Evolutionary conservation across 2,797 vertebrate genomes (phyloP).

Genomic region (Falco biarmicus): DNA sequence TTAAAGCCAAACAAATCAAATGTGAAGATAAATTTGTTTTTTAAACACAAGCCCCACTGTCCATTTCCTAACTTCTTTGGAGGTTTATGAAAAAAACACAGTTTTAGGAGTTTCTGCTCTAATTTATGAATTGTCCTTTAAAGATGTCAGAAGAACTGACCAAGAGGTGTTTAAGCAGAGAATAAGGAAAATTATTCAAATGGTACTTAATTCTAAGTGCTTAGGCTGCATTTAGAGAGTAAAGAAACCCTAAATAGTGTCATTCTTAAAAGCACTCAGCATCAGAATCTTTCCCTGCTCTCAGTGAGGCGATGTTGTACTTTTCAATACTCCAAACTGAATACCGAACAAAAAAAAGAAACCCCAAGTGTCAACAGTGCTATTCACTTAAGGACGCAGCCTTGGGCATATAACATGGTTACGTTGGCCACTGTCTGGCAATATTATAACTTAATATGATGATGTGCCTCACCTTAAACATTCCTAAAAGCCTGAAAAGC

Average conservation of each 20-base stretch:
- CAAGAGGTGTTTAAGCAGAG: not conserved
- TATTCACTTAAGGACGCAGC: accelerated
- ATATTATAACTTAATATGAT: not conserved
- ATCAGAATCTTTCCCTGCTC: not conserved
- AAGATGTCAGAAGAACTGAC: not conserved
- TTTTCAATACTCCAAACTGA: no score
- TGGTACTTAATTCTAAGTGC: not conserved
- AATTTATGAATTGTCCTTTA: not conserved
- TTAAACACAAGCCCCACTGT: no score
- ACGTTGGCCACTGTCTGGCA: not conserved
- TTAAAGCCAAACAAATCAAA: no score
- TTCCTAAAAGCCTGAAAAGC: not conserved
- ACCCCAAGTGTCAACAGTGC: not conserved
- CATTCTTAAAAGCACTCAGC: not conserved
- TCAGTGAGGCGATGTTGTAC: not conserved
- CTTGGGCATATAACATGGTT: not conserved
- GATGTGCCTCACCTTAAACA: not conserved
- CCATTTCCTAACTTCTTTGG: not conserved
- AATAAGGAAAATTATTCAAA: not conserved
- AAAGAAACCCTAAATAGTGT: not conserved
- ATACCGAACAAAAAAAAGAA: not conserved
- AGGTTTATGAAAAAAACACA: not conserved
- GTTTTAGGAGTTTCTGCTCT: not conserved
- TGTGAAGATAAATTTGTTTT: no score
- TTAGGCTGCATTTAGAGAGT: not conserved